phyloP scores from a whole-genome alignment of 1,140 invertebrate genomes.

The Drosophila suzukii region DNA sequence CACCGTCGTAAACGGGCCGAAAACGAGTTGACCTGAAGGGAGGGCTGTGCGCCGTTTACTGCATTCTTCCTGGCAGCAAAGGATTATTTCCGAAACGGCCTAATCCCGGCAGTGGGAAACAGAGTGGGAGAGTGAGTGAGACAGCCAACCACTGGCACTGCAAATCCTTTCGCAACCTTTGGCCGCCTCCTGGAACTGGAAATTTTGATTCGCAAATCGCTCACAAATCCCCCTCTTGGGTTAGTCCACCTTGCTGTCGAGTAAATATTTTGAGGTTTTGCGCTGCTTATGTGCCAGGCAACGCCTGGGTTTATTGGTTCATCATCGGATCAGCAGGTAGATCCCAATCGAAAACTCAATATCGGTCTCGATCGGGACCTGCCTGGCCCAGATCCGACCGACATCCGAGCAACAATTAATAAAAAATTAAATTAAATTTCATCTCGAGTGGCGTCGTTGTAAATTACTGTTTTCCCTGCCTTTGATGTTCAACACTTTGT shows the following conservation, averaged over 20 bases:
- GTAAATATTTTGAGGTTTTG: conserved; percentile 82
- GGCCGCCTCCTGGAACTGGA: conserved; percentile 51
- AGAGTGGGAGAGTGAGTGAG: background rate
- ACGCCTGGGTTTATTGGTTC: conserved; percentile 67
- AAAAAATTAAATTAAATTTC: conserved; percentile 68
- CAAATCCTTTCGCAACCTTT: conserved; percentile 68
- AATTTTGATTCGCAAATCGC: conserved; percentile 57
- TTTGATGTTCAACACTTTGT: conserved; percentile 76
- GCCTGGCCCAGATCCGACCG: conserved; percentile 18
- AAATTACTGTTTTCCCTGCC: conserved; percentile 76
- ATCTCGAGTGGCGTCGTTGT: conserved; percentile 49
- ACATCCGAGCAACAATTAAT: conserved; percentile 54
- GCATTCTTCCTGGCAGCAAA: conserved; percentile 78
- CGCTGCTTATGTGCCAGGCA: conserved; percentile 69
- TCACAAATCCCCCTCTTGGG: conserved; percentile 53
- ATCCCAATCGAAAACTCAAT: background rate
- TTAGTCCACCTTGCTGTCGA: conserved; percentile 46
- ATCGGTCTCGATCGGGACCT: conserved; percentile 15
- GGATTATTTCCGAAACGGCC: conserved; percentile 75
- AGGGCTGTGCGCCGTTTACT: conserved; percentile 50
- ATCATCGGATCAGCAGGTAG: conserved; percentile 61
- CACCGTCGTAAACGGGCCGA: conserved; percentile 58
- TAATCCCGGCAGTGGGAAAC: conserved; percentile 48
- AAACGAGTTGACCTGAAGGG: conserved; percentile 52
- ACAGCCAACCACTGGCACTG: background rate